Evolutionary conservation across 2,888 invertebrate species (phyloP).

Genomic region (Trimorus sp.): DNA sequence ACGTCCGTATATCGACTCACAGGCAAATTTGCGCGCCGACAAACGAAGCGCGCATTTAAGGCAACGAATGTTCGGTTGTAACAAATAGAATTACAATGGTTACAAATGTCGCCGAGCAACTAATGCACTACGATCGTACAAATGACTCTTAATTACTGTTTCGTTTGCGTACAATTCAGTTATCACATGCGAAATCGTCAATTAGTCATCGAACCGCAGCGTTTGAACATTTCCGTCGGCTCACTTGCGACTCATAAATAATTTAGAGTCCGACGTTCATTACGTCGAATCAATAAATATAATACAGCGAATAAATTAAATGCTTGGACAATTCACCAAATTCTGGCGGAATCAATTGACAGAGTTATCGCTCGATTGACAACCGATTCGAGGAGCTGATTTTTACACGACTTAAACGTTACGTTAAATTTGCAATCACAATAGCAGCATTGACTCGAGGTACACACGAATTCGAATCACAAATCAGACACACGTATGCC

Average conservation of each 20-base stretch:
- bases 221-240: too few species aligned
- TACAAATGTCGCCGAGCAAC: background rate
- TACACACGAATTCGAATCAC: conserved; percentile 1
- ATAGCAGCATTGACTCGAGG: conserved; percentile 32
- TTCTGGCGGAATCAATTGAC: too few species aligned
- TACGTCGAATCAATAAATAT: too few species aligned
- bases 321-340: too few species aligned
- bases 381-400: background rate
- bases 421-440: conserved; percentile 41
- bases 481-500: too few species aligned
- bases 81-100: background rate
- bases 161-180: conserved; percentile 6
- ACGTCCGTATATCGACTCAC: background rate
- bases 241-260: too few species aligned
- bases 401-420: conserved; percentile 5
- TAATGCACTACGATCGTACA: background rate
- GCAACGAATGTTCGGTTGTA: background rate
- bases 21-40: conserved; percentile 4
- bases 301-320: too few species aligned
- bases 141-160: background rate
- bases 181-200: conserved; percentile 17
- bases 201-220: too few species aligned
- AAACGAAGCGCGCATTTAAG: conserved; percentile 1
- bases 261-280: too few species aligned
- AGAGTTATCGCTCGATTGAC: too few species aligned